Percentiles rank a stretch among this genome's conserved stretches.
These are phyloP conservation scores for Rachycentron canadum DNA, from an alignment of 2,797 vertebrate species.

Conservation along the genomic window DNA sequence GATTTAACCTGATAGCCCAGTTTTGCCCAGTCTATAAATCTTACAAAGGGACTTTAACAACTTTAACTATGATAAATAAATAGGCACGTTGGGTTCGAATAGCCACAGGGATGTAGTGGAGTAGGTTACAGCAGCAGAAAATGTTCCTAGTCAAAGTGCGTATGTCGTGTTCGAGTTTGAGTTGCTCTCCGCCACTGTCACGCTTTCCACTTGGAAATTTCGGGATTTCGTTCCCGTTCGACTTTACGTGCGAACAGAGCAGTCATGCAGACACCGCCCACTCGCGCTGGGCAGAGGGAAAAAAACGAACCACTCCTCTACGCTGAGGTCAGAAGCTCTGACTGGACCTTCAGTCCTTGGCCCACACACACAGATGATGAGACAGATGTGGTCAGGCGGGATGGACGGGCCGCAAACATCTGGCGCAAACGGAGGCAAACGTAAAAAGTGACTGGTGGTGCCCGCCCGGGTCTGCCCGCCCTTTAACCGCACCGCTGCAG, in stretches of 20 bases:
- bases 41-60: too few relatives aligned
- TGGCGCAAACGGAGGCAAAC: too few relatives aligned
- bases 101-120: too few relatives aligned
- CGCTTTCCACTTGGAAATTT: background rate
- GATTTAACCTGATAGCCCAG: too few relatives aligned
- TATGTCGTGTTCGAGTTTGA: too few relatives aligned
- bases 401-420: background rate
- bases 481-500: background rate
- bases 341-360: background rate
- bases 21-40: too few relatives aligned
- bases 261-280: background rate
- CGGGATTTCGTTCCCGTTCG: too few relatives aligned
- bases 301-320: background rate
- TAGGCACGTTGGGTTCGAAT: too few relatives aligned
- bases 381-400: background rate
- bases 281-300: background rate
- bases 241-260: background rate
- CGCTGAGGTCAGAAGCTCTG: background rate
- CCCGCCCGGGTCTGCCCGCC: background rate
- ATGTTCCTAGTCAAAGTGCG: too few relatives aligned
- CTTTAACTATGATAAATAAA: background rate
- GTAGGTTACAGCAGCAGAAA: background rate
- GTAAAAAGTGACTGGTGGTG: too few relatives aligned
- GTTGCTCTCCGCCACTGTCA: background rate
- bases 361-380: background rate